Conservation (phyloP, 2,113 vertebrate genomes). For the Mastomys coucha region DNA sequence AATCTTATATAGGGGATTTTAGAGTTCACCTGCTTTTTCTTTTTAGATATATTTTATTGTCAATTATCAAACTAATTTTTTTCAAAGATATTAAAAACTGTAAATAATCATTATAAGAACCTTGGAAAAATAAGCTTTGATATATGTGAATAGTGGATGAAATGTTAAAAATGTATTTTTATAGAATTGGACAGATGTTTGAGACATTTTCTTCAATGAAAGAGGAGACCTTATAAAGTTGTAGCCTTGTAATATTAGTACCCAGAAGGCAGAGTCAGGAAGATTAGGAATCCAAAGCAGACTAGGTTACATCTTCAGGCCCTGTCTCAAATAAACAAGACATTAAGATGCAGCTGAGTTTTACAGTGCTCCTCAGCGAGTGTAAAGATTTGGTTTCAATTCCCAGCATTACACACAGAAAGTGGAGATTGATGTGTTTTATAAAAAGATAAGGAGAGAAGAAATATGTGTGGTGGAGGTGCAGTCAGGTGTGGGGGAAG, state of each 20-base stretch:
- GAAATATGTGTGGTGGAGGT: no score
- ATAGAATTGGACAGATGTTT: neutral
- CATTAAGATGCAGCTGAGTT: neutral
- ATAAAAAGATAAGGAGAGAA: no score
- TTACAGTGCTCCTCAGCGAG: neutral
- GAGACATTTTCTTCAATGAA: constrained; percentile 27
- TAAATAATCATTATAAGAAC: neutral
- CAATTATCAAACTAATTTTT: neutral
- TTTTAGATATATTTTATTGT: neutral
- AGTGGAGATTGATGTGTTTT: neutral
- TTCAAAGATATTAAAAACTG: constrained; percentile 2
- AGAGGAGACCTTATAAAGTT: neutral
- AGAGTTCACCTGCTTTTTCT: neutral
- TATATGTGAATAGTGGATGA: neutral
- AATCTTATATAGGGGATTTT: neutral
- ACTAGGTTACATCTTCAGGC: neutral
- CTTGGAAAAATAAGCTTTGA: neutral
- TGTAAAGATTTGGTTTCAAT: neutral
- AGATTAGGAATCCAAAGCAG: neutral
- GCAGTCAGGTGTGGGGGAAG: no score
- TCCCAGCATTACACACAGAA: neutral
- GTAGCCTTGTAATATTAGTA: neutral
- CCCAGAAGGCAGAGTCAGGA: neutral
- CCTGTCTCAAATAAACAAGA: neutral
- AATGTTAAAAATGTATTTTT: constrained; percentile 22